A percentile compares a stretch with the other conserved stretches of the same genome.
Evolutionary conservation across 1,140 invertebrate species (phyloP).

Genomic region (Calephelis virginiensis): DNA sequence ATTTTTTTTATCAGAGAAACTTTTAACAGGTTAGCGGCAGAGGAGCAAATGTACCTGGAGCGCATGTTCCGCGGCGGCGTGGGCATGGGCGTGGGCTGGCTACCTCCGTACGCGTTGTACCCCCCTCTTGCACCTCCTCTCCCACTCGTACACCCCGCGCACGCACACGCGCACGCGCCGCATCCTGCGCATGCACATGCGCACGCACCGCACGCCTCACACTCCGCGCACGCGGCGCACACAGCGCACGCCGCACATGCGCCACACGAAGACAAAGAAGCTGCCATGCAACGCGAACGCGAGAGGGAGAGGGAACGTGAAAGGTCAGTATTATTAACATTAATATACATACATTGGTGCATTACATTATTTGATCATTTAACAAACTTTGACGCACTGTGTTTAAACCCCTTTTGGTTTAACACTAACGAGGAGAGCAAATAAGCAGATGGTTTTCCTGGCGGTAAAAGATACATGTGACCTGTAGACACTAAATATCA

Average conservation of each 20-base stretch:
- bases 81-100: constrained; percentile 65
- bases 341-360: no score
- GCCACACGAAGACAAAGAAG: constrained; percentile 25
- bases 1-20: neutral
- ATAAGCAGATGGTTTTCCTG: no score
- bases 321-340: constrained; percentile 37
- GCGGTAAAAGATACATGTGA: no score
- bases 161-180: constrained; percentile 34
- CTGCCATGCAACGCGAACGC: constrained; percentile 46
- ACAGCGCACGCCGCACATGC: constrained; percentile 27
- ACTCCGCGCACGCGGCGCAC: constrained; percentile 27
- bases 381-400: no score
- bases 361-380: no score
- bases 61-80: constrained; percentile 67
- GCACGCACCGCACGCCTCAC: constrained; percentile 33
- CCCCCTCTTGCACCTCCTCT: constrained; percentile 59
- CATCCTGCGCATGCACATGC: constrained; percentile 25
- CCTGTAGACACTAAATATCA: no score
- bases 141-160: constrained; percentile 44
- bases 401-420: no score
- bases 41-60: constrained; percentile 72
- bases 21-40: constrained; percentile 57
- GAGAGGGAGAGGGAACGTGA: constrained; percentile 58
- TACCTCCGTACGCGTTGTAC: constrained; percentile 68
- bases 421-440: no score